Percentiles rank a stretch among this genome's conserved stretches.
These are phyloP conservation scores for Rugalucina vietnamica DNA, from an alignment of 2,888 invertebrate species.

Conservation along the genomic window DNA sequence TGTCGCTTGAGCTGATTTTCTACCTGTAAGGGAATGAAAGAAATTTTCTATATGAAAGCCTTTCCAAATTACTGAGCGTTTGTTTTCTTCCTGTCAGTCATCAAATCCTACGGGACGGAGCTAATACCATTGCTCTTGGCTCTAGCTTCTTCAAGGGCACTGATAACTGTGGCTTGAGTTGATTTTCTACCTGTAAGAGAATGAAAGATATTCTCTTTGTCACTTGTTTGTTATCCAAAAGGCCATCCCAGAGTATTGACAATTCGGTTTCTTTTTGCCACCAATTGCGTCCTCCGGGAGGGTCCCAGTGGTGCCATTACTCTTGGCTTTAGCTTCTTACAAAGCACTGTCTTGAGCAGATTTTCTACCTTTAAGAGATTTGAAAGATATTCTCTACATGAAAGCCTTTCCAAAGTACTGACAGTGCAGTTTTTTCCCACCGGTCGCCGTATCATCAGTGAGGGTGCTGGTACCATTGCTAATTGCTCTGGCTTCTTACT, in stretches of 20 bases:
- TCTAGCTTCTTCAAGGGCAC: neutral
- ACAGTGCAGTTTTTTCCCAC: constrained; percentile 77
- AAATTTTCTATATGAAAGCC: constrained; percentile 87
- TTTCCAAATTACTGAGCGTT: constrained; percentile 86
- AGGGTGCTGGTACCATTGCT: neutral
- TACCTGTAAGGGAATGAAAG: constrained; percentile 62
- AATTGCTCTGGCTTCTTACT: neutral
- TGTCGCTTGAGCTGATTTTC: constrained; percentile 70
- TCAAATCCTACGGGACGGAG: neutral
- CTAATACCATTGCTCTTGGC: neutral
- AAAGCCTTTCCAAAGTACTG: constrained; percentile 87
- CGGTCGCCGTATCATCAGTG: constrained; percentile 10
- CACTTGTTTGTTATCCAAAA: too few species aligned
- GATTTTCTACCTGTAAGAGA: constrained; percentile 69
- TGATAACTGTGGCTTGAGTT: constrained; percentile 59
- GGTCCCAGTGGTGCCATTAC: neutral
- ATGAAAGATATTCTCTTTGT: too few species aligned
- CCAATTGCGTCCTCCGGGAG: neutral
- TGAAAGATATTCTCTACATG: too few species aligned
- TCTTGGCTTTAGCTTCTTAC: neutral
- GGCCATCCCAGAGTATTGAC: constrained; percentile 86
- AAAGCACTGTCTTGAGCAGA: constrained; percentile 63
- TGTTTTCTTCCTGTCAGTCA: constrained; percentile 67
- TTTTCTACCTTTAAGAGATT: constrained; percentile 67
- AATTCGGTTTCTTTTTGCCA: constrained; percentile 72